Percentiles rank a stretch among this genome's conserved stretches.
Conservation (phyloP, 1,140 invertebrate species). For the Plodia interpunctella region DNA sequence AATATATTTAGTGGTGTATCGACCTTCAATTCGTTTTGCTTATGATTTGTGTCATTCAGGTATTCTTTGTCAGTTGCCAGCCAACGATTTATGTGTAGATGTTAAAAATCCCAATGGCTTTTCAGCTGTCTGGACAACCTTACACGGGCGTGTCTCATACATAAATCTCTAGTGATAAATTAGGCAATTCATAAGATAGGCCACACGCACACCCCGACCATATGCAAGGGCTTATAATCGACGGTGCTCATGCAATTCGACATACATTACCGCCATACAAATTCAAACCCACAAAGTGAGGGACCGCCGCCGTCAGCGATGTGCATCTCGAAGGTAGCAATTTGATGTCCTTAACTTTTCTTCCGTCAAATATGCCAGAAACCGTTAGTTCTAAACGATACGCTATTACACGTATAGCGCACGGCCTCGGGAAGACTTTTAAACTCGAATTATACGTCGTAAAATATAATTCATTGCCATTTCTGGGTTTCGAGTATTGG, state of each 20-base stretch:
- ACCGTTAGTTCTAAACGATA: neutral
- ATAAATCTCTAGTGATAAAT: slow-evolving; percentile 57
- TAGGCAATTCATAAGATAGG: slow-evolving; percentile 52
- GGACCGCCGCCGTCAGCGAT: neutral
- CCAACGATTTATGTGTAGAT: too few species aligned
- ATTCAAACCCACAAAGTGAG: neutral
- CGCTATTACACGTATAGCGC: neutral
- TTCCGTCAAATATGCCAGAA: neutral
- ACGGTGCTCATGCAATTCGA: slow-evolving; percentile 30
- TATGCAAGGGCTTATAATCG: slow-evolving; percentile 33
- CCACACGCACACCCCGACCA: slow-evolving; percentile 32
- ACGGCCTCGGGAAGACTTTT: neutral
- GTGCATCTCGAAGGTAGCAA: neutral
- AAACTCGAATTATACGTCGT: neutral
- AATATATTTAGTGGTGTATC: too few species aligned
- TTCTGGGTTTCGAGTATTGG: too few species aligned
- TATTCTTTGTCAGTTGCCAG: too few species aligned
- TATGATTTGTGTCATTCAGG: too few species aligned
- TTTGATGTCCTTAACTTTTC: neutral
- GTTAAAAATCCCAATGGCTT: neutral
- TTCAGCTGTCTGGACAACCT: neutral
- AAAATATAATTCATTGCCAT: neutral
- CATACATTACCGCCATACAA: slow-evolving; percentile 11
- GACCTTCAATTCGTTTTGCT: too few species aligned
- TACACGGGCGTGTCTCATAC: slow-evolving; percentile 30